Conservation (phyloP, 2,797 vertebrate genomes). For the Dryobates pubescens region DNA sequence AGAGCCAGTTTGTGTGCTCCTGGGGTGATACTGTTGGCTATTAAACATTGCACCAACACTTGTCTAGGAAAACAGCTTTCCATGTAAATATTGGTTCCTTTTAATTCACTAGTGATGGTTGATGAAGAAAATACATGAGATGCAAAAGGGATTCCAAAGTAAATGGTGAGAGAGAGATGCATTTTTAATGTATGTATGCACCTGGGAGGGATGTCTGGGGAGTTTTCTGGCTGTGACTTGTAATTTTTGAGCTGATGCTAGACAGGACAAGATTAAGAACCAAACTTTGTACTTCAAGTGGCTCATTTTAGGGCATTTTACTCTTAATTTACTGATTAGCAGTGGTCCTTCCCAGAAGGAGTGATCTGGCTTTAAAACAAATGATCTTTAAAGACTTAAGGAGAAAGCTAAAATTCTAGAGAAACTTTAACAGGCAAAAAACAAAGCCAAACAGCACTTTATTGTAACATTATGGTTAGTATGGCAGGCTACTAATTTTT, state of each 20-base stretch:
- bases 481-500: constrained; percentile 13
- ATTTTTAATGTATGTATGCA: constrained; percentile 61
- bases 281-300: constrained; percentile 21
- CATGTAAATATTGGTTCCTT: constrained; percentile 55
- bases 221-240: constrained; percentile 24
- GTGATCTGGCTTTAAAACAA: constrained; percentile 17
- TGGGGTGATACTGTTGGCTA: neutral
- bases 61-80: constrained; percentile 71
- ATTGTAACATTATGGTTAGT: constrained; percentile 29
- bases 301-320: constrained; percentile 40
- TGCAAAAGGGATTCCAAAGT: neutral
- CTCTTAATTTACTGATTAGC: constrained; percentile 30
- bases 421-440: constrained; percentile 12
- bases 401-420: constrained; percentile 2
- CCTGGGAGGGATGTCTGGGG: neutral
- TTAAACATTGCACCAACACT: neutral
- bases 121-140: neutral
- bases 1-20: neutral
- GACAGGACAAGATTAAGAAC: neutral
- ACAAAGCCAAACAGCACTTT: constrained; percentile 59
- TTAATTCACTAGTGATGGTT: neutral
- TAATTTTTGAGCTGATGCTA: constrained; percentile 2
- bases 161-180: neutral
- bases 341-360: neutral
- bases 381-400: neutral